Evolutionary conservation across 2,797 vertebrate species (phyloP), one percentile per base, ranked within the genome.

Genomic region (Cheirogaleus major): DNA sequence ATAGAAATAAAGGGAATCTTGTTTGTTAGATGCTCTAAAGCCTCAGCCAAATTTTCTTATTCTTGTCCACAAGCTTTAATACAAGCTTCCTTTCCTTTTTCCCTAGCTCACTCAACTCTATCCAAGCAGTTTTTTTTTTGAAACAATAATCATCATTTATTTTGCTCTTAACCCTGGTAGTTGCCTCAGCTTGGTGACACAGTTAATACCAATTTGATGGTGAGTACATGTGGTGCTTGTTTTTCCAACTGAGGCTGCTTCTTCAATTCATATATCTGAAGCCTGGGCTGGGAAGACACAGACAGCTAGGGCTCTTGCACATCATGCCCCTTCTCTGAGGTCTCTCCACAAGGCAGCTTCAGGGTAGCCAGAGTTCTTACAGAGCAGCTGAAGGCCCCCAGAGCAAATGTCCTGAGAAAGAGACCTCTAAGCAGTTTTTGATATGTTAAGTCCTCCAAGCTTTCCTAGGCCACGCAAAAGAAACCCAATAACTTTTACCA

Each of bases 401-500:
- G 30, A 65, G 7, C 61, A 65, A 65, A 65, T 65, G 30, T n/a
- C 15, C 61, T 8, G 6, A 63, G 15, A 65, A 30, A 17, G 30
- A 65, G 30, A 65, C 30, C 30, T 35, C 20, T 52, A 76, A 22
- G 30, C 30, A 52, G 22, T 52, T 78, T 52, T 87, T 94, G 41
- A 82, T 90, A 83, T 43, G n/a, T 22, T 87, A 96, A 92, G 22
- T 65, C 43, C 18, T 43, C 25, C 38, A 87, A 87, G 17, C 8
- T 83, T 95, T 92, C 12, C 43, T 75, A 80, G 30, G 35, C 20
- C 23, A 75, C 52, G n/a, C 12, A 70, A 89, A 89, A 84, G 12
- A 88, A 91, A 22, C 23, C 43, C 43, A 90, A 32, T 83, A 48
- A 86, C 25, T 90, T 96, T 69, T 95, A 55, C 13, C 61, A 79